Base-by-base conservation (phyloP, 2,888 invertebrate genomes). In the Sarcophaga carnaria region DNA sequence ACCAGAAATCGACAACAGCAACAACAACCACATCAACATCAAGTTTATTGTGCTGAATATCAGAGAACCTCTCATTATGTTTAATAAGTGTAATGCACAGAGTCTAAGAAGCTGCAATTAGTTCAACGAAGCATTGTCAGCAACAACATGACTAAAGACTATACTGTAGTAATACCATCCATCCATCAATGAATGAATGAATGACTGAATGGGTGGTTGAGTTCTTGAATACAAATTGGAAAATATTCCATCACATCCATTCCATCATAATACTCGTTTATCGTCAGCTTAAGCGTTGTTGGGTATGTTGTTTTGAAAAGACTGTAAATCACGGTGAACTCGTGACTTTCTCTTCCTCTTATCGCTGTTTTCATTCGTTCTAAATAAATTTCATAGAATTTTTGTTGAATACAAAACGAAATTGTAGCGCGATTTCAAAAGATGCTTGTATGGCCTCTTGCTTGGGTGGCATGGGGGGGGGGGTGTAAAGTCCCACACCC, bases 31-130 rank as follows among this genome's bases (percentile, higher is more conserved):
- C 37, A 37, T 37, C 37, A 81, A 79, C 69, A 37, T 69, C 71
- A 84, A 84, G 75, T 84, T 54, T 78, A 72, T 83, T 83, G 72
- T 83, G 83, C 71, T 72, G 77, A 83, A 83, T 83, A 71, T 67
- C 70, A 79, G 54, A 60, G 72, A 78, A 78, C 78, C 67, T 78
- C 78, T 83, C 83, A 78, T 83, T 83, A 83, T 67, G 67, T 74
- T 83, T 78, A 83, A 83, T 83, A 83, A 83, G 72, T 83, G 78
- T 83, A 83, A 83, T 78, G 78, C 72, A 78, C 67, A 83, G 37
- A 37, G 83, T 78, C 83, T 80, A 86, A 86, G 86, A 86, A 83
- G 83, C 80, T 66, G 77, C 80, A 86, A 86, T 86, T 83, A 86
- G 83, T 86, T 86, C 77, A 86, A 72, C 80, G 77, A 86, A 86